These are phyloP conservation scores for Portevinia maculata DNA, from an alignment of 2,888 invertebrate species.

Conservation along the genomic window DNA sequence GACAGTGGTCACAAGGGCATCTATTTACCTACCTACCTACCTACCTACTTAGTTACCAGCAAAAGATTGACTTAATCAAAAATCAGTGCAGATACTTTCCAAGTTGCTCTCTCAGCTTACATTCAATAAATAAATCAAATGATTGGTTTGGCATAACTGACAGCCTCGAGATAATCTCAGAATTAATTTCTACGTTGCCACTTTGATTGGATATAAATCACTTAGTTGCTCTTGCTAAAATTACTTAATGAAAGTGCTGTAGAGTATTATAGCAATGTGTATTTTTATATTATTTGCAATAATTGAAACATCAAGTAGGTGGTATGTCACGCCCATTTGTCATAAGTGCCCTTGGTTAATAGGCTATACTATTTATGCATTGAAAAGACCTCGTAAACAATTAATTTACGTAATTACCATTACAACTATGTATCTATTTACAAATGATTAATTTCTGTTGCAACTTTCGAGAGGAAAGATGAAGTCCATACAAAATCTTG, in stretches of 20 bases:
- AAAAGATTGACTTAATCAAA: not conserved
- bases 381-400: not conserved
- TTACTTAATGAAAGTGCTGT: slow-evolving; percentile 2
- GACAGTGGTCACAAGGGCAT: too few relatives aligned
- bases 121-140: slow-evolving; percentile 2
- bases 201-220: not conserved
- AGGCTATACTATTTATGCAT: not conserved
- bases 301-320: slow-evolving; percentile 1
- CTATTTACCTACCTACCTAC: too few relatives aligned
- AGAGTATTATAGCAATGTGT: not conserved
- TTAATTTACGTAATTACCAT: not conserved
- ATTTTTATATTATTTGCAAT: not conserved
- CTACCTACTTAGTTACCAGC: too few relatives aligned
- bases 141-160: slow-evolving; percentile 8
- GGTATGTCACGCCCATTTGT: slow-evolving; percentile 15
- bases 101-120: not conserved
- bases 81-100: slow-evolving; percentile 1
- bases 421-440: not conserved
- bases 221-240: slow-evolving; percentile 4
- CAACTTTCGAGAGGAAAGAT: not conserved
- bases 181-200: not conserved
- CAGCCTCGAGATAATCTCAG: slow-evolving; percentile 3
- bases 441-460: not conserved
- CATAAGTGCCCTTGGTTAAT: slow-evolving; percentile 9
- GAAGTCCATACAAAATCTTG: not conserved